Base-by-base conservation (phyloP, 2,797 vertebrate species). In the Falco columbarius region DNA sequence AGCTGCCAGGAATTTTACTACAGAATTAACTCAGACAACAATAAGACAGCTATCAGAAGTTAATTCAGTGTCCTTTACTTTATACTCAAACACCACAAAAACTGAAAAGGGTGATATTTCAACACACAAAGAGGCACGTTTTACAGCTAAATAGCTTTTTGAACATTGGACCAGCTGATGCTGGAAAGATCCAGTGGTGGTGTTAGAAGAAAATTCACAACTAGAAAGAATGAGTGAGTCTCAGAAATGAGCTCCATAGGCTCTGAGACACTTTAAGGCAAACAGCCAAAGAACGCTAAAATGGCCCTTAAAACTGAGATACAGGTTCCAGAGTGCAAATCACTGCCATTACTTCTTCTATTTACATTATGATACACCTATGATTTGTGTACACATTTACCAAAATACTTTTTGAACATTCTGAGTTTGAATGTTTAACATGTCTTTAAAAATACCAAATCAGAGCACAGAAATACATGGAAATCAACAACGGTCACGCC, bases 201-300 rank as follows among this genome's bases (percentile, higher is more conserved):
- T 1, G 0, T 34, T 14, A 54, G 21, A 89, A 86, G 72, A 75
- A 81, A 86, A 75, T 30, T 59, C 54, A 66, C 54, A 86, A 59
- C 71, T 40, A 74, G 40, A 80, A 85, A 85, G 52, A 90, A 87
- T 34, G 58, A 84, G 46, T 58, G 47, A 96, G 72, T 94, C 95
- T 80, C 40, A 83, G 63, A 58, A 86, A 58, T 11, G 9, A 86
- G 63, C 23, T 71, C 38, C 54, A 55, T 19, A 75, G 65, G 29
- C 76, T 81, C 27, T 7, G 14, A 47, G 46, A 40, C 26, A 63
- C 52, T 38, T 65, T 23, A 55, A 67, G 80, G 70, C 49, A 81
- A 59, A 55, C 65, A 72, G 80, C 30, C 71, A 89, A 66, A 42
- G 49, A 71, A 58, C 27, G 90, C 49, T 52, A 79, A 86, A 74